Conservation (phyloP, 2,888 invertebrate species). For the Acleris sparsana region DNA sequence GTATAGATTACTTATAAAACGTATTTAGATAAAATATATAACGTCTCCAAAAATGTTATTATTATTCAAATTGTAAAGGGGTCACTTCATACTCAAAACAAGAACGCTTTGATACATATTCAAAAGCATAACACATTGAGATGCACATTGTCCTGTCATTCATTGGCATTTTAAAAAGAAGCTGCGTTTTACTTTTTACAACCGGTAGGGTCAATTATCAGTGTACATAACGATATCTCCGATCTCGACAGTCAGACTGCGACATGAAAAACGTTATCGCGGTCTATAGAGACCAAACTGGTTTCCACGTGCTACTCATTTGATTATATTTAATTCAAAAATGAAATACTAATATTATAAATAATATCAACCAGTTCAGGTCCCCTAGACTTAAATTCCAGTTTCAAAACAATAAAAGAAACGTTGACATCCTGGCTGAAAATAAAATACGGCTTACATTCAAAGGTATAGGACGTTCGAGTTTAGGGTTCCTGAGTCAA, state of each 20-base stretch:
- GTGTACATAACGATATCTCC: no score
- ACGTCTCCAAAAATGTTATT: no score
- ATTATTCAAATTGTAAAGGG: no score
- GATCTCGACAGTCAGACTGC: not conserved
- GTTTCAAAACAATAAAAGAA: conserved; percentile 5
- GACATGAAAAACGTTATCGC: not conserved
- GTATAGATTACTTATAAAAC: no score
- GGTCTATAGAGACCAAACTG: not conserved
- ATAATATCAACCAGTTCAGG: not conserved
- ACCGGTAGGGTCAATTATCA: no score
- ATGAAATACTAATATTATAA: conserved; percentile 5
- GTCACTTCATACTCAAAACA: no score
- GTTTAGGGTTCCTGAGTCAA: not conserved
- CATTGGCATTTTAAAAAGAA: no score
- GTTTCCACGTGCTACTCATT: conserved; percentile 3
- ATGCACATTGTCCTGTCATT: no score
- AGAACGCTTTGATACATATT: no score
- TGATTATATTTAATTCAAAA: conserved; percentile 5
- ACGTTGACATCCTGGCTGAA: not conserved
- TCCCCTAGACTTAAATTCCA: conserved; percentile 15
- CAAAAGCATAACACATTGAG: no score
- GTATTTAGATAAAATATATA: no score
- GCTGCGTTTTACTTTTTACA: no score
- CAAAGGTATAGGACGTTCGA: not conserved
- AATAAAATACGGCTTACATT: not conserved